Conservation (phyloP, 2,888 invertebrate genomes). For the Carterocephalus palaemon region DNA sequence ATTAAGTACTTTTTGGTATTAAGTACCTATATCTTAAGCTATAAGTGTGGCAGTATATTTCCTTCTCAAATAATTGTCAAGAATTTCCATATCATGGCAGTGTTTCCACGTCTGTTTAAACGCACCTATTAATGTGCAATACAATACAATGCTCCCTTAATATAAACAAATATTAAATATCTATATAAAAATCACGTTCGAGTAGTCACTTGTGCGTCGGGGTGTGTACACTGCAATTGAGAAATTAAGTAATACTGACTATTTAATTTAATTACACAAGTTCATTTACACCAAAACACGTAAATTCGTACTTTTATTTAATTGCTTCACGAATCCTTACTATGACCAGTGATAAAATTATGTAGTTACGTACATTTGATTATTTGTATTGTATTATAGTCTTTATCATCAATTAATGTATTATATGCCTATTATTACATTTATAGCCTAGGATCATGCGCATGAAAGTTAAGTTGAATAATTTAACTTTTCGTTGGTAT, state of each 20-base stretch:
- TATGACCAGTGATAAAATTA: background rate
- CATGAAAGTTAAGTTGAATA: background rate
- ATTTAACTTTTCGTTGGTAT: constrained; percentile 16
- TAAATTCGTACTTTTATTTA: constrained; percentile 17
- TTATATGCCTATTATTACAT: constrained; percentile 13
- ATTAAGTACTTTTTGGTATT: too few species aligned
- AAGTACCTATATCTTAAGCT: too few species aligned
- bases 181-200: constrained; percentile 15
- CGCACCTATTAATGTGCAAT: background rate
- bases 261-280: constrained; percentile 3
- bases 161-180: constrained; percentile 12
- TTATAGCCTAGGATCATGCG: constrained; percentile 11
- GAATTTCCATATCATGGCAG: background rate
- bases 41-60: too few species aligned
- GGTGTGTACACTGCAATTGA: constrained; percentile 21
- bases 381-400: constrained; percentile 6
- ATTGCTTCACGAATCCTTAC: constrained; percentile 8
- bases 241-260: constrained; percentile 19
- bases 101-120: background rate
- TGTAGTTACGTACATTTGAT: constrained; percentile 3
- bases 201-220: constrained; percentile 8
- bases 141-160: background rate
- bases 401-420: background rate
- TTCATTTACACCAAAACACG: constrained; percentile 5
- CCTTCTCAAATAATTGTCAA: too few species aligned